Evolutionary conservation across 1,140 invertebrate species (phyloP).

Genomic region (Drosophila asahinai): DNA sequence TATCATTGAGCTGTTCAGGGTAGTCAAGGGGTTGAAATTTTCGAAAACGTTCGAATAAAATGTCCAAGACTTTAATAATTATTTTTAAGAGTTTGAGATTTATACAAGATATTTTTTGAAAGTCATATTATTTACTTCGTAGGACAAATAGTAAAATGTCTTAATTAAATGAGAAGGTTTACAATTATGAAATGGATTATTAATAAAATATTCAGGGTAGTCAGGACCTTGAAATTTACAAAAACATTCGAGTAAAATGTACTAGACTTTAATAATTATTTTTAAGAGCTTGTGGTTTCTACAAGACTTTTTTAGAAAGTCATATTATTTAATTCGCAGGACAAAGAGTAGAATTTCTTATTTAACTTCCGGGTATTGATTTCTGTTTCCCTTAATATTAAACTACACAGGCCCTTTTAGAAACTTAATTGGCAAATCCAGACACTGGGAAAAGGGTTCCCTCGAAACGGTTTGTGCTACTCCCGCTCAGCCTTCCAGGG

Average conservation of each 20-base stretch:
- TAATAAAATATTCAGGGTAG: not conserved
- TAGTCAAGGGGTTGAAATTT: not conserved
- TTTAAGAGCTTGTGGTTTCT: no score
- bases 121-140: no score
- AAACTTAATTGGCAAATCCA: slow-evolving; percentile 11
- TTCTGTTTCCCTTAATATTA: not conserved
- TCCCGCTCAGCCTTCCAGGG: not conserved
- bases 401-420: not conserved
- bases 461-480: not conserved
- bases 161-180: not conserved
- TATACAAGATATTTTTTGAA: not conserved
- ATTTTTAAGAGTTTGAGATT: not conserved
- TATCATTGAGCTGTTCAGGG: not conserved
- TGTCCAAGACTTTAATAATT: no score
- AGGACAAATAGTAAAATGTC: no score
- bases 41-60: rapidly evolving
- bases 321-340: no score
- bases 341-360: not conserved
- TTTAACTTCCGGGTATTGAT: not conserved
- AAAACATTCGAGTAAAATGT: rapidly evolving
- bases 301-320: not conserved
- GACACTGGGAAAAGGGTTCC: slow-evolving; percentile 9
- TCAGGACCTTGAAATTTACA: no score
- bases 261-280: not conserved
- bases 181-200: not conserved